Percentiles rank a stretch among this genome's conserved stretches.
phyloP scores from a whole-genome alignment of 2,888 invertebrate species.

The Dolichopus griseipennis region DNA sequence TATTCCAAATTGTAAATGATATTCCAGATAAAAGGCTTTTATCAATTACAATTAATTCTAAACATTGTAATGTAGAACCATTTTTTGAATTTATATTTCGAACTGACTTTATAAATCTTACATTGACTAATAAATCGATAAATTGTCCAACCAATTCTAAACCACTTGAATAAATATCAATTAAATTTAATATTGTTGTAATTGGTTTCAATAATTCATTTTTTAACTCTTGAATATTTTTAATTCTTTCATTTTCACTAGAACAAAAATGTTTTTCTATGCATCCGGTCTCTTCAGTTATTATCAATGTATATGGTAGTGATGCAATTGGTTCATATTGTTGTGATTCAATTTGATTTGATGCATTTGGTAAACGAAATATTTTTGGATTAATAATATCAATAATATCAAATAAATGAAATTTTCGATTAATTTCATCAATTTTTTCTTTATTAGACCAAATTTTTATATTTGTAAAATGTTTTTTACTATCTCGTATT shows the following conservation, averaged over 20 bases:
- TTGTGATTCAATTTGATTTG: slow-evolving; percentile 47
- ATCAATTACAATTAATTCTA: slow-evolving; percentile 59
- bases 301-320: slow-evolving; percentile 54
- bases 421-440: slow-evolving; percentile 52
- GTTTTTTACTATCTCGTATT: slow-evolving; percentile 59
- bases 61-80: slow-evolving; percentile 42
- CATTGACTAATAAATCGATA: slow-evolving; percentile 61
- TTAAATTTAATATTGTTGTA: slow-evolving; percentile 28
- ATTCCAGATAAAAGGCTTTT: slow-evolving; percentile 51
- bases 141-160: slow-evolving; percentile 19
- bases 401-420: slow-evolving; percentile 61
- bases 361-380: slow-evolving; percentile 34
- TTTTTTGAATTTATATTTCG: slow-evolving; percentile 47
- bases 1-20: slow-evolving; percentile 56
- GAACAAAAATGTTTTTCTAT: slow-evolving; percentile 41
- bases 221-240: slow-evolving; percentile 48
- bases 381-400: slow-evolving; percentile 59
- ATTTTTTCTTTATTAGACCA: slow-evolving; percentile 64
- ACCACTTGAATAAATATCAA: slow-evolving; percentile 30
- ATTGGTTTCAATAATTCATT: slow-evolving; percentile 56
- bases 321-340: slow-evolving; percentile 58
- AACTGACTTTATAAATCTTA: slow-evolving; percentile 54
- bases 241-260: slow-evolving; percentile 29
- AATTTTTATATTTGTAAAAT: slow-evolving; percentile 65
- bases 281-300: slow-evolving; percentile 58